Evolutionary conservation across 2,797 vertebrate genomes (phyloP).

Genomic region (Cryptoblepharus egeriae): DNA sequence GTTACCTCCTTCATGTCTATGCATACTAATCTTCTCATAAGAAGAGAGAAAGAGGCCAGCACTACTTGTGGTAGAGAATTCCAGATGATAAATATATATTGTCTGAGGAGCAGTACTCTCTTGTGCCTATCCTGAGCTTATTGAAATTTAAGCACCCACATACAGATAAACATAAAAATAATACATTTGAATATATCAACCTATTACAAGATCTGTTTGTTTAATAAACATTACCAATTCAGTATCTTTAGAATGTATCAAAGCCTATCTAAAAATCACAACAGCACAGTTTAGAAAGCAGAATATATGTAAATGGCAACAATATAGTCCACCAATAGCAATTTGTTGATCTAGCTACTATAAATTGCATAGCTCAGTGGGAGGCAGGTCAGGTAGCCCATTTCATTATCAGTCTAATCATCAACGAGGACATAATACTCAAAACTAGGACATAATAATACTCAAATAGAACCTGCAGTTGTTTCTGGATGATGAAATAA

Average conservation of each 20-base stretch:
- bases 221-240: not conserved
- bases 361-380: not conserved
- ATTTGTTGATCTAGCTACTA: not conserved
- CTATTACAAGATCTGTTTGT: not conserved
- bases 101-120: not conserved
- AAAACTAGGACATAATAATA: not conserved
- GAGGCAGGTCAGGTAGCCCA: not conserved
- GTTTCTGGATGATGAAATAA: not conserved
- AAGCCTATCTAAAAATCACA: not conserved
- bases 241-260: not conserved
- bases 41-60: not conserved
- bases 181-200: not conserved
- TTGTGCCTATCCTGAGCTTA: not conserved
- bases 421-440: not conserved
- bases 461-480: not conserved
- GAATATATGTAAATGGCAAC: not conserved
- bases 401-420: not conserved
- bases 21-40: not conserved
- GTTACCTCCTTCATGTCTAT: not conserved
- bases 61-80: not conserved
- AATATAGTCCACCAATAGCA: not conserved
- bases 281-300: not conserved
- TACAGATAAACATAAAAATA: not conserved
- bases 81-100: not conserved
- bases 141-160: not conserved